Conservation (phyloP, 2,797 vertebrate species). For the Phylloscopus collybita region DNA sequence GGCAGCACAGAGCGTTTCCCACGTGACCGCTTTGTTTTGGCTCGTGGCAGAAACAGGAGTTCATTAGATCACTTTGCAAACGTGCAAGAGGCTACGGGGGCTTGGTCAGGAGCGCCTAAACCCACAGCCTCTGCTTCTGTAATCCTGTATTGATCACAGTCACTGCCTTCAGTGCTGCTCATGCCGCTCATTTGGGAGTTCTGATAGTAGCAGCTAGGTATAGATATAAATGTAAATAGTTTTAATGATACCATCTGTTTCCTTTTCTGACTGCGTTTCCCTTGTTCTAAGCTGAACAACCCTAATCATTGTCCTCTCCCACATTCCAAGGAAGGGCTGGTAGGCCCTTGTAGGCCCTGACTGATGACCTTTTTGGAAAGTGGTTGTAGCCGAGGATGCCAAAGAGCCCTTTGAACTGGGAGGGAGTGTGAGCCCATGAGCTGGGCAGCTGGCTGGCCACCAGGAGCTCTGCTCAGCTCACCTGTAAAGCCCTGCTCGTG, state of each 20-base stretch:
- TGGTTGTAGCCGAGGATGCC: neutral
- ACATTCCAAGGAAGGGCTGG: neutral
- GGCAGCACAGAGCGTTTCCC: neutral
- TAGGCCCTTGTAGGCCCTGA: neutral
- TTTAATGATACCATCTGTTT: neutral
- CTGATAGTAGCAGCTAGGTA: neutral
- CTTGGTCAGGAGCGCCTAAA: slow-evolving; percentile 17
- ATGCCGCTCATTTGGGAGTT: neutral
- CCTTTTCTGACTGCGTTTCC: neutral
- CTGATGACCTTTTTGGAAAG: neutral
- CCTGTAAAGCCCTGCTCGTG: fast-evolving
- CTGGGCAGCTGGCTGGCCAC: neutral
- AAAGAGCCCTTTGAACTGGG: neutral
- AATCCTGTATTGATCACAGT: neutral
- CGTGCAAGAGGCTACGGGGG: slow-evolving; percentile 2
- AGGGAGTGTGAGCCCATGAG: neutral
- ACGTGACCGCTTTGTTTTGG: slow-evolving; percentile 14
- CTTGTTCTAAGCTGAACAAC: neutral
- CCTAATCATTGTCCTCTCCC: neutral
- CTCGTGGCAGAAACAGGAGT: slow-evolving; percentile 28
- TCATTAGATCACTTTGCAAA: slow-evolving; percentile 50
- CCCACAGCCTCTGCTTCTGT: neutral
- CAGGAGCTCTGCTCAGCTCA: neutral
- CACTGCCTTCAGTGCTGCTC: neutral
- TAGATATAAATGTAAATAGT: slow-evolving; percentile 10